Conservation (phyloP, 2,797 vertebrate species). For the Sylvilagus floridanus region DNA sequence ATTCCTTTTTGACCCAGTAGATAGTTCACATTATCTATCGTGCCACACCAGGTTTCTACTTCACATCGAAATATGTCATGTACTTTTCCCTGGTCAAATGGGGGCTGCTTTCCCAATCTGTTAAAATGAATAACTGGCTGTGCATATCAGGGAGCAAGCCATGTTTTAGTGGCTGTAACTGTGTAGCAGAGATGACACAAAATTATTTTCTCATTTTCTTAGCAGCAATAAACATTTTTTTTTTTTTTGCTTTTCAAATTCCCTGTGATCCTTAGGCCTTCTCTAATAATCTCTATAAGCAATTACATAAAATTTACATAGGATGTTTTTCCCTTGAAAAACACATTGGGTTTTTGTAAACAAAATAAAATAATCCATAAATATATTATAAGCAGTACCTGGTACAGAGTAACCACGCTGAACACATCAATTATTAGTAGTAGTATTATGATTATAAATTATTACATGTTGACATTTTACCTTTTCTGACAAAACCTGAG, state of each 20-base stretch:
- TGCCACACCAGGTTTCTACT: background rate
- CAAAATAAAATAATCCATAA: conserved; percentile 7
- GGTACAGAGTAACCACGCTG: background rate
- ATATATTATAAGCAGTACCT: background rate
- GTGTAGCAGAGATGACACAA: background rate
- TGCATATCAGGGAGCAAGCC: background rate
- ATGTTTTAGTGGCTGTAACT: background rate
- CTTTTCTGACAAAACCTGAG: background rate
- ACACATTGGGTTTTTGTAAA: background rate
- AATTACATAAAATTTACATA: conserved; percentile 50
- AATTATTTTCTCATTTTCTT: conserved; percentile 26
- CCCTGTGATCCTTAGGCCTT: background rate
- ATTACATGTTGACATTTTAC: conserved; percentile 2
- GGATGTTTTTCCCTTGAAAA: conserved; percentile 54
- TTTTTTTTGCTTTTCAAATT: conserved; percentile 49
- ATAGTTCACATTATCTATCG: background rate
- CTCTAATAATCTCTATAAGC: conserved; percentile 44
- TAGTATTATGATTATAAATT: background rate
- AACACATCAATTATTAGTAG: background rate
- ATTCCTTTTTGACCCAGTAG: background rate
- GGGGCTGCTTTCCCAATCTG: background rate
- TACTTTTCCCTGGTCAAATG: background rate
- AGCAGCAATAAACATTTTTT: conserved; percentile 25
- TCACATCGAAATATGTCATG: background rate
- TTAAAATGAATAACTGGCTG: background rate